Evolutionary conservation across 2,113 vertebrate species (phyloP), one percentile per base, ranked within the genome.

Genomic region (Puntigrus tetrazona): DNA sequence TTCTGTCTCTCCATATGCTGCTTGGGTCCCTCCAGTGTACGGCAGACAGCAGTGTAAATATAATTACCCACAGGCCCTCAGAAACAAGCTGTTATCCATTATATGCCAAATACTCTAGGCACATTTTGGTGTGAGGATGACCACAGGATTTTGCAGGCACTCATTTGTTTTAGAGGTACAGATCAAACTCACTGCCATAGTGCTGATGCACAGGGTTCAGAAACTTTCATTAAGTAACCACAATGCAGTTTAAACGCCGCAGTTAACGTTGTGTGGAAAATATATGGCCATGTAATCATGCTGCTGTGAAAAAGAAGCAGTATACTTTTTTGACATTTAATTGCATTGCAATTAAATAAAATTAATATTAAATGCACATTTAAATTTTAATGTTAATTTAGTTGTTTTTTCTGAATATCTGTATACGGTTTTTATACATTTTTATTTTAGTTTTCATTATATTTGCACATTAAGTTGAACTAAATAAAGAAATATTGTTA

Each of bases 61-160:
- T 80, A 65, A 80, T 45, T 80, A 65, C 78, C 34, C 78, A 80
- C 78, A 80, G 36, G 36, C 78, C 36, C 55, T 43, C 57, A 29
- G 25, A 80, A 63, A 80, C 78, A 80, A 80, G 78, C 78, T 80
- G 34, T 43, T 61, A 20, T 78, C 34, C 55, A 59, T 78, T 78
- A 61, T n/a, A 78, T 61, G 77, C 77, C 52, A 61, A 41, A 61
- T 61, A 41, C 22, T 55, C 29, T 18, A n/a, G 22, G 13, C 34
- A 27, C 52, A 38, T 78, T 38, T 59, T 78, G 9, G 22, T 78
- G 31, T 61, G 31, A 61, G 52, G 55, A 61, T 36, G 55, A 78
- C 75, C 45, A 55, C 29, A 52, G 31, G 7, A 13, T 36, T 55
- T 11, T 4, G 6, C 18, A 77, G 25, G 69, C 11, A 70, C 8